Percentiles rank a stretch among this genome's conserved stretches.
phyloP scores from a whole-genome alignment of 2,888 invertebrate genomes.

The Terebella lapidaria region DNA sequence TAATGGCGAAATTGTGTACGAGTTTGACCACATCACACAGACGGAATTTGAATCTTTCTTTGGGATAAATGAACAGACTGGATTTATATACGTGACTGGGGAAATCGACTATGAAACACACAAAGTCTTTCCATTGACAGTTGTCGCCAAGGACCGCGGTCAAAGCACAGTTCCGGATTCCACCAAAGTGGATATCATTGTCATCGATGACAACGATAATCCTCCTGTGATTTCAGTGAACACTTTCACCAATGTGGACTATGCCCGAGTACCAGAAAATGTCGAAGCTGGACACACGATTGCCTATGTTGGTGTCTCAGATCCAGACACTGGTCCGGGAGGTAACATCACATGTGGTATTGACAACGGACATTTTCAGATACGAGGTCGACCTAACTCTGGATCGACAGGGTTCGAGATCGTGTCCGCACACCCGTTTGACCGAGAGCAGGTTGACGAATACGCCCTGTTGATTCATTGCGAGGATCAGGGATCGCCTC shows the following conservation, averaged over 20 bases:
- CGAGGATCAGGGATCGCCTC: slow-evolving; percentile 8
- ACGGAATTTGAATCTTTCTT: slow-evolving; percentile 15
- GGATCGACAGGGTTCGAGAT: slow-evolving; percentile 5
- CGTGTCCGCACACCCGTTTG: slow-evolving; percentile 3
- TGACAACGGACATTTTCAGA: slow-evolving; percentile 4
- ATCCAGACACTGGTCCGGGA: slow-evolving; percentile 3
- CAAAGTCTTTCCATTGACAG: slow-evolving; percentile 18
- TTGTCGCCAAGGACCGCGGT: slow-evolving; percentile 21
- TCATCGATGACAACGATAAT: slow-evolving; percentile 15
- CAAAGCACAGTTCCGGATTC: slow-evolving; percentile 17
- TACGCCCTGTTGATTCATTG: slow-evolving; percentile 1
- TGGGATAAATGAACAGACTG: slow-evolving; percentile 16
- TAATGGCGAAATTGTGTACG: slow-evolving; percentile 71
- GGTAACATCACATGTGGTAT: slow-evolving; percentile 12
- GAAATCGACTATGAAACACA: slow-evolving; percentile 22
- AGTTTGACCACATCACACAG: slow-evolving; percentile 15
- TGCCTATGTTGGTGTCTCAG: slow-evolving; percentile 11
- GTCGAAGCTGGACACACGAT: slow-evolving; percentile 10
- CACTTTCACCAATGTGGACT: background rate
- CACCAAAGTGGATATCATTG: slow-evolving; percentile 19
- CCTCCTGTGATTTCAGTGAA: slow-evolving; percentile 12
- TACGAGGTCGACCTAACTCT: background rate
- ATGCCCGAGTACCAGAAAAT: slow-evolving; percentile 11
- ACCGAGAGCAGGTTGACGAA: slow-evolving; percentile 6
- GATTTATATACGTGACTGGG: slow-evolving; percentile 19